A percentile compares a stretch with the other conserved stretches of the same genome.
Evolutionary conservation across 2,888 invertebrate species (phyloP).

Genomic region (Arge pagana): DNA sequence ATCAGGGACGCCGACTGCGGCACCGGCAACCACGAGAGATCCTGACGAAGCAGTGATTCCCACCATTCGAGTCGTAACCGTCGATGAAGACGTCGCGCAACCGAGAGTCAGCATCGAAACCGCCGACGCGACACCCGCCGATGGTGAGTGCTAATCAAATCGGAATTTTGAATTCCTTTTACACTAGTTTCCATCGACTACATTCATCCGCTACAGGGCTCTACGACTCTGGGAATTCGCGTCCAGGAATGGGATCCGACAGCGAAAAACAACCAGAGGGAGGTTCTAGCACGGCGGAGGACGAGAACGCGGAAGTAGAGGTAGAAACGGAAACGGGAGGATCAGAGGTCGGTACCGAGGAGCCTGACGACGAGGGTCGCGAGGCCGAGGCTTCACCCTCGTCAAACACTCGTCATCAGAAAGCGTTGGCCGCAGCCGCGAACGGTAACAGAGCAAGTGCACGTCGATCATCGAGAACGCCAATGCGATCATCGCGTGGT

Average conservation of each 20-base stretch:
- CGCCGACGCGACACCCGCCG: conserved; percentile 43
- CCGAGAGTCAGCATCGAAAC: conserved; percentile 46
- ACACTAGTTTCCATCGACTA: no score
- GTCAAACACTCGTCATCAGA: conserved; percentile 60
- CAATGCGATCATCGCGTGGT: conserved; percentile 51
- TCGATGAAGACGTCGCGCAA: conserved; percentile 46
- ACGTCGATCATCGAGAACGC: conserved; percentile 50
- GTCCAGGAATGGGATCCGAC: conserved; percentile 65
- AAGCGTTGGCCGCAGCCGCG: conserved; percentile 37
- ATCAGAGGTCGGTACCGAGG: conserved; percentile 56
- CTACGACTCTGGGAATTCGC: conserved; percentile 44
- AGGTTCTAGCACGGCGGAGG: conserved; percentile 42
- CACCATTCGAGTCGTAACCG: conserved; percentile 39
- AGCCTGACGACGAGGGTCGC: conserved; percentile 70
- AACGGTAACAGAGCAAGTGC: conserved; percentile 41
- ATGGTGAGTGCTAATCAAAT: conserved; percentile 41
- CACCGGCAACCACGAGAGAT: conserved; percentile 42
- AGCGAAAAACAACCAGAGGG: conserved; percentile 62
- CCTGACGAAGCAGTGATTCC: conserved; percentile 43
- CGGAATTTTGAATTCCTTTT: neutral
- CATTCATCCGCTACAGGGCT: no score
- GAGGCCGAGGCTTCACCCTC: conserved; percentile 79
- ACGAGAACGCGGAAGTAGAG: conserved; percentile 45
- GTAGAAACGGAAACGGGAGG: conserved; percentile 49
- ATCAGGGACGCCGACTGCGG: conserved; percentile 41